Base-by-base conservation (phyloP, 2,797 vertebrate species). In the Acrossocheilus fasciatus region DNA sequence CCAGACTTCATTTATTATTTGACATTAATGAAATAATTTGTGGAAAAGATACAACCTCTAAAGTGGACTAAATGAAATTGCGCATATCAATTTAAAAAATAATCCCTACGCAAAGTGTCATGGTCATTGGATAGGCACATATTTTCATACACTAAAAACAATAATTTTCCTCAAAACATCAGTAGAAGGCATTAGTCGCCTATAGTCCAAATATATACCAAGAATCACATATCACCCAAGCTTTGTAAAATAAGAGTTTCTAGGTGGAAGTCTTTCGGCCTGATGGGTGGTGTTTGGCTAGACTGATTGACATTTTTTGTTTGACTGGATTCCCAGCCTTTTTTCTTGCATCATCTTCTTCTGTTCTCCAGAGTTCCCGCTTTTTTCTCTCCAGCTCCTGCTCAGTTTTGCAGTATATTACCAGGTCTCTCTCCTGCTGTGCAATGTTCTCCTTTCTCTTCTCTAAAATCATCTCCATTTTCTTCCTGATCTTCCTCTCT, bases 401-500 rank as follows among this genome's bases (percentile, higher is more conserved):
- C 6, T 87, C 36, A 0, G 26, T 88, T 62, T 90, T 2, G 52
- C 75, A 23, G 7, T 0, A 11, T 0, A 81, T n/a, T 69, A 6
- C 2, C 66, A 93, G 84, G 12, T 18, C 4, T 10, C 0, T 50
- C 89, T 93, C 91, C 26, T 18, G 80, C 4, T 0, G 0, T 0
- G 1, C 39, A 69, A 94, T 94, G 41, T 84, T 68, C 0, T 8
- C 2, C 0, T 85, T n/a, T 59, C 69, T 92, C 87, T 91, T 90
- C 0, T 14, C 0, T 82, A 94, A 84, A 66, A 93, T 85, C 14
- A 1, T 45, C 87, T 89, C 87, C 88, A 93, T 92, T 47, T n/a
- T 91, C 12, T 85, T 4, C 30, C 91, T 87, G 78, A 92, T 91
- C 83, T 36, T 1, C 69, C 85, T 91, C 89, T 93, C 92, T 17